phyloP scores from a whole-genome alignment of 2,113 vertebrate genomes.

The Poeciliopsis retropinna region DNA sequence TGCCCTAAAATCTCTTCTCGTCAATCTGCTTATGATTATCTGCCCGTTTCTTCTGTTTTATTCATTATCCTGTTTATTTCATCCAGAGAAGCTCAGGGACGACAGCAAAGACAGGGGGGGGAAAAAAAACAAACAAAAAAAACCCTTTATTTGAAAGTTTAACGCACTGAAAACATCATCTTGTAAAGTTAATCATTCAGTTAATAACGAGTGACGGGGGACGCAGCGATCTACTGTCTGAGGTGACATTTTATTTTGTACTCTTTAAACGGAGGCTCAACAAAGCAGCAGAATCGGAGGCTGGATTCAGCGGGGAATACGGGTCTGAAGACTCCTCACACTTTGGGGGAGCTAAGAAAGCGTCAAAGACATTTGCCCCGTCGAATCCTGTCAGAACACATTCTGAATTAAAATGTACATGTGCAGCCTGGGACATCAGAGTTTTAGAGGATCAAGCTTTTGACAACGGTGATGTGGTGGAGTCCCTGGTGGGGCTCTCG shows the following conservation, averaged over 20 bases:
- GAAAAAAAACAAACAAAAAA: constrained; percentile 16
- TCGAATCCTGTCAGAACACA: constrained; percentile 34
- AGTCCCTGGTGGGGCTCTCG: constrained; percentile 58
- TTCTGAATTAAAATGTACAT: constrained; percentile 50
- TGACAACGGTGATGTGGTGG: constrained; percentile 51
- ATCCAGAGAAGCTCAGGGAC: constrained; percentile 27
- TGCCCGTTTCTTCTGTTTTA: no score
- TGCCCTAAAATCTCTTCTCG: no score
- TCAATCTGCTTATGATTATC: no score
- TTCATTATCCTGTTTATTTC: no score
- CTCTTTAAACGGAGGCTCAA: neutral
- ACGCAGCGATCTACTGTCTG: constrained; percentile 3
- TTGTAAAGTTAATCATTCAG: constrained; percentile 13
- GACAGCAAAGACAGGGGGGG: constrained; percentile 6
- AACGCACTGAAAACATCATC: constrained; percentile 13
- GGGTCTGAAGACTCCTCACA: constrained; percentile 12
- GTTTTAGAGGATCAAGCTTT: constrained; percentile 39
- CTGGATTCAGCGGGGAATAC: neutral
- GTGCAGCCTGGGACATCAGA: constrained; percentile 21
- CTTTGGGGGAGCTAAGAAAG: constrained; percentile 29
- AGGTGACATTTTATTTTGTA: constrained; percentile 11
- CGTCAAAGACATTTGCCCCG: constrained; percentile 43
- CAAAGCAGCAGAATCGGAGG: neutral
- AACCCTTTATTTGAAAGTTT: constrained; percentile 21
- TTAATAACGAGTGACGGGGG: constrained; percentile 11